phyloP scores from a whole-genome alignment of 2,888 invertebrate genomes.

The Timema podura region DNA sequence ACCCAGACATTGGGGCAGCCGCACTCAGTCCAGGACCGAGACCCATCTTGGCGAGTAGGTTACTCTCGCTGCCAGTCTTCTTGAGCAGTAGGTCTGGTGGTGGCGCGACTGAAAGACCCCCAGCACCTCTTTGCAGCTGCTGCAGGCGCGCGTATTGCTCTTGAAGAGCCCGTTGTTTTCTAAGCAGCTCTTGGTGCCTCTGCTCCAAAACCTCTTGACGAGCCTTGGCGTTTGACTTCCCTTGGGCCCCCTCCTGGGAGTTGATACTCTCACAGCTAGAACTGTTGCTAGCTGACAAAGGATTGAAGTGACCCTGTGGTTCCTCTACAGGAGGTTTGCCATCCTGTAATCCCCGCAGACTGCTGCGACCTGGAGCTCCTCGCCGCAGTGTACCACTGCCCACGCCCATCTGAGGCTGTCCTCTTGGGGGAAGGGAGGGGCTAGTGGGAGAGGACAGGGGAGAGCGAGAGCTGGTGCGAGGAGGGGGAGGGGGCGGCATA shows the following conservation, averaged over 20 bases:
- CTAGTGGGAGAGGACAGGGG: conserved; percentile 81
- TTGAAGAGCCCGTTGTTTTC: conserved; percentile 83
- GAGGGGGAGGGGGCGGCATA: conserved; percentile 87
- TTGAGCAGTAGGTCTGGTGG: conserved; percentile 64
- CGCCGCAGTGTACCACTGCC: conserved; percentile 40
- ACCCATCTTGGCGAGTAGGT: conserved; percentile 78
- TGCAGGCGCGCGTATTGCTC: conserved; percentile 89
- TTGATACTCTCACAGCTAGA: conserved; percentile 74
- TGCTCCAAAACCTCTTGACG: conserved; percentile 77
- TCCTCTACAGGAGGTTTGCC: conserved; percentile 42
- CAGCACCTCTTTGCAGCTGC: conserved; percentile 75
- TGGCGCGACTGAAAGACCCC: conserved; percentile 55
- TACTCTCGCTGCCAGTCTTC: conserved; percentile 85
- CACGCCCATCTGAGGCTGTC: conserved; percentile 36
- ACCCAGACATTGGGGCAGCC: conserved; percentile 55
- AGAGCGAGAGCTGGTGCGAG: conserved; percentile 84
- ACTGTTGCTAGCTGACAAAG: conserved; percentile 58
- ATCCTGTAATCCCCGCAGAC: conserved; percentile 46
- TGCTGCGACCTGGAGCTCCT: conserved; percentile 43
- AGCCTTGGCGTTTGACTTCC: conserved; percentile 33
- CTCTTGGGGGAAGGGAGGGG: conserved; percentile 59
- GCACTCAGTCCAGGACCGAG: conserved; percentile 53
- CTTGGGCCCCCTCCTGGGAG: conserved; percentile 58
- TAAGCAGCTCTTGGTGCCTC: conserved; percentile 81
- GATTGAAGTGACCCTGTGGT: conserved; percentile 36